Evolutionary conservation across 2,888 invertebrate species (phyloP).

Genomic region (Dryomyza anilis): DNA sequence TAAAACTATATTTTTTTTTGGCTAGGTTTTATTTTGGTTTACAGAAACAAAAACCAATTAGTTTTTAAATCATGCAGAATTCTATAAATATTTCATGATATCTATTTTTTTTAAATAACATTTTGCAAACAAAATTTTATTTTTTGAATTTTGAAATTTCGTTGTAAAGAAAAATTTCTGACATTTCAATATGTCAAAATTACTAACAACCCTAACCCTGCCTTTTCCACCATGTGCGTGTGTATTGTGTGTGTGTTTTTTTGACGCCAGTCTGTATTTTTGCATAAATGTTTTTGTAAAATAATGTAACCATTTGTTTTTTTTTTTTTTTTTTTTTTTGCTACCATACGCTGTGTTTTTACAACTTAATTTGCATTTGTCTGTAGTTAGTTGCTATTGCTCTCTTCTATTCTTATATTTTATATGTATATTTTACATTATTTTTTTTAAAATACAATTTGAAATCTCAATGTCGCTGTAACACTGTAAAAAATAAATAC

Average conservation of each 20-base stretch:
- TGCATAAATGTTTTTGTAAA: conserved; percentile 33
- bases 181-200: neutral
- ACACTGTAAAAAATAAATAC: conserved; percentile 3
- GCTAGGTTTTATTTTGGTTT: conserved; percentile 22
- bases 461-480: conserved; percentile 15
- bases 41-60: conserved; percentile 47
- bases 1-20: too few relatives aligned
- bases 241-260: conserved; percentile 19
- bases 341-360: conserved; percentile 34
- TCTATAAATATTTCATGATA: conserved; percentile 13
- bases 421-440: neutral
- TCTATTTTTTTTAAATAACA: neutral
- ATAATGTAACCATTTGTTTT: too few relatives aligned
- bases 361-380: conserved; percentile 23
- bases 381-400: conserved; percentile 17
- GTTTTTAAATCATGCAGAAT: conserved; percentile 50
- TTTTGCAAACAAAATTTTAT: conserved; percentile 1
- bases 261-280: conserved; percentile 27
- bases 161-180: neutral
- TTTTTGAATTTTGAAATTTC: conserved; percentile 38
- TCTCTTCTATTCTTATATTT: conserved; percentile 25
- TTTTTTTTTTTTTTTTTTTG: too few relatives aligned
- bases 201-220: neutral
- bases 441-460: conserved; percentile 15
- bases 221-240: conserved; percentile 16